Evolutionary conservation across 2,888 invertebrate species (phyloP).

Genomic region (Aspidiotus destructor): DNA sequence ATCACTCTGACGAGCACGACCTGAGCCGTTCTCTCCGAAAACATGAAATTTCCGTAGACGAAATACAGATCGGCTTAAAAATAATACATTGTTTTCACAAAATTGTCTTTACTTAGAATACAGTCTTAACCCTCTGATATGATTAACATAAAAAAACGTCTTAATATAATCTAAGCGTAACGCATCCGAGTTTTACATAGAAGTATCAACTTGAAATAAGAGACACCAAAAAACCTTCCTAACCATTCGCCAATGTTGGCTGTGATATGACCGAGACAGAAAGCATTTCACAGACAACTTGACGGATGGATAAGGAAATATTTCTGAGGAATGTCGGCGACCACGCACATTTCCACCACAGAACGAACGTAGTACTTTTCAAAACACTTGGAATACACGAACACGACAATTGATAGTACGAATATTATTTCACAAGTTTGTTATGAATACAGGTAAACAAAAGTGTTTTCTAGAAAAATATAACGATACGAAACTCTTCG

Average conservation of each 20-base stretch:
- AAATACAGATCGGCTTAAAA: too few relatives aligned
- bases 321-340: slow-evolving; percentile 1
- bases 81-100: too few relatives aligned
- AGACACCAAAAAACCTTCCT: slow-evolving; percentile 15
- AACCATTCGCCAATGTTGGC: slow-evolving; percentile 49
- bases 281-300: slow-evolving; percentile 80
- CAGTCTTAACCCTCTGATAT: too few relatives aligned
- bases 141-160: too few relatives aligned
- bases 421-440: neutral
- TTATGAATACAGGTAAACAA: too few relatives aligned
- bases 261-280: slow-evolving; percentile 72
- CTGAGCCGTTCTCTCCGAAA: slow-evolving; percentile 1
- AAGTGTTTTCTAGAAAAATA: too few relatives aligned
- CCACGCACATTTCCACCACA: neutral
- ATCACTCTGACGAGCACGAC: slow-evolving; percentile 61
- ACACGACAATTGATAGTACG: neutral
- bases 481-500: neutral
- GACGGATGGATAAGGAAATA: slow-evolving; percentile 49
- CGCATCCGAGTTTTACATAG: too few relatives aligned
- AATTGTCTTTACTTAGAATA: too few relatives aligned
- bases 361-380: neutral
- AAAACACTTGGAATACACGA: neutral
- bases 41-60: too few relatives aligned
- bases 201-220: too few relatives aligned
- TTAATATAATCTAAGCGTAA: too few relatives aligned